phyloP scores from a whole-genome alignment of 92 coral and sea anemone species.

The Meandrina meandrites region DNA sequence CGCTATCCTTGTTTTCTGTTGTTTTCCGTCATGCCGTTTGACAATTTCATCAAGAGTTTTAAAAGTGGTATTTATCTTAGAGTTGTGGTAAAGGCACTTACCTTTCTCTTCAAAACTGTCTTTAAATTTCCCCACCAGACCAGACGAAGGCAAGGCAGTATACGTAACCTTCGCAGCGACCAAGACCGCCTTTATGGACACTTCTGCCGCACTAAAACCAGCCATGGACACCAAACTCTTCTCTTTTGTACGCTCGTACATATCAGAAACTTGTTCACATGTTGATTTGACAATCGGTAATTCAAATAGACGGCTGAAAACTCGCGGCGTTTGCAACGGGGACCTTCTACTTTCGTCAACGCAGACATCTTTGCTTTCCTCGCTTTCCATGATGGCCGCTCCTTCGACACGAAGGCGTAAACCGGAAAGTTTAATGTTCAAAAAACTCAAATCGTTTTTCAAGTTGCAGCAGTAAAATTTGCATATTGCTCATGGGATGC shows the following conservation, averaged over 20 bases:
- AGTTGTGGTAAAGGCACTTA: neutral
- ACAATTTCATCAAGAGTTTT: too few relatives aligned
- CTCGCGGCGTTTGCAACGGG: neutral
- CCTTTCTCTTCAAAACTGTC: constrained; percentile 33
- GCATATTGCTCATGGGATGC: neutral
- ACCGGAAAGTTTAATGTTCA: neutral
- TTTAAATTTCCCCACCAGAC: constrained; percentile 18
- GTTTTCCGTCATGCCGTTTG: too few relatives aligned
- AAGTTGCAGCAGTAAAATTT: neutral
- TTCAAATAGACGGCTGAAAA: constrained; percentile 22
- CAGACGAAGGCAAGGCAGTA: constrained; percentile 22
- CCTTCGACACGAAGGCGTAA: neutral
- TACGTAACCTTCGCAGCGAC: constrained; percentile 20
- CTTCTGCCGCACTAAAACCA: constrained; percentile 30
- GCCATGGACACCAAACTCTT: neutral
- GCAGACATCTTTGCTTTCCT: neutral
- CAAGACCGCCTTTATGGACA: constrained; percentile 8
- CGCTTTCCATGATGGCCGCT: constrained; percentile 24
- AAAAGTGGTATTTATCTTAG: too few relatives aligned
- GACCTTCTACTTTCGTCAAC: neutral
- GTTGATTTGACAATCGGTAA: constrained; percentile 25
- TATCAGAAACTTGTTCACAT: constrained; percentile 9
- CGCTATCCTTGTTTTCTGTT: too few relatives aligned
- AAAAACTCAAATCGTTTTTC: neutral
- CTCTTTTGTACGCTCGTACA: constrained; percentile 14